Conservation (phyloP, 1,140 invertebrate genomes). For the Drosophila biarmipes region DNA sequence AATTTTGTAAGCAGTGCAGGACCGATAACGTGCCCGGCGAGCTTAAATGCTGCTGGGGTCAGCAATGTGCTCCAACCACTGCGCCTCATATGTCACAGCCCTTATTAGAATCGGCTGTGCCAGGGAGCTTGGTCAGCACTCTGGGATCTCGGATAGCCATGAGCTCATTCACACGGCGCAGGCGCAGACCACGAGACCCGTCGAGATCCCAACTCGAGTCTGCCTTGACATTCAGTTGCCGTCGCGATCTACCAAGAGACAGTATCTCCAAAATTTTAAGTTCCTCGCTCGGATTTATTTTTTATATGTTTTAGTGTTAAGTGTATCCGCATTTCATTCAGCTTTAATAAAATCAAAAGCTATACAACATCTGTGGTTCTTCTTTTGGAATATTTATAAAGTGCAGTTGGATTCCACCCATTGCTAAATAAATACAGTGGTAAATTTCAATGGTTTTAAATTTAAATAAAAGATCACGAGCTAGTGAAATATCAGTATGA, state of each 20-base stretch:
- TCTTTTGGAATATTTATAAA: neutral
- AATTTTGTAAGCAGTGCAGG: constrained; percentile 22
- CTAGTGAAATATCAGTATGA: neutral
- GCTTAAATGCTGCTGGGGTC: constrained; percentile 25
- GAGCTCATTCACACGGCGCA: constrained; percentile 13
- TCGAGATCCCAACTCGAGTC: constrained; percentile 8
- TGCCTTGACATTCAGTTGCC: constrained; percentile 22
- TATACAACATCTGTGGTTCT: neutral
- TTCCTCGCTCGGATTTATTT: neutral
- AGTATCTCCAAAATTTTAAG: neutral
- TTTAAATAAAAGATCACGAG: neutral
- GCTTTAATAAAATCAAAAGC: neutral
- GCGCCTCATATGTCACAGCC: constrained; percentile 2
- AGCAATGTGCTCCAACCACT: constrained; percentile 11
- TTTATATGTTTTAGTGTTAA: neutral
- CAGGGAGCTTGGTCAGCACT: constrained; percentile 37
- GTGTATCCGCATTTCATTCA: too few species aligned
- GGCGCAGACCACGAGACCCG: constrained; percentile 11
- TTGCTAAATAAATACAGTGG: neutral
- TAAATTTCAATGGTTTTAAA: neutral
- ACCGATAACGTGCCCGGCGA: constrained; percentile 5
- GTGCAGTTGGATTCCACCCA: neutral
- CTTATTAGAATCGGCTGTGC: constrained; percentile 25
- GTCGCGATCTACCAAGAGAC: neutral
- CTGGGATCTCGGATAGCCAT: constrained; percentile 24